These are phyloP conservation scores for Nematopogon swammerdamellus DNA, from an alignment of 2,888 invertebrate species.

Conservation along the genomic window DNA sequence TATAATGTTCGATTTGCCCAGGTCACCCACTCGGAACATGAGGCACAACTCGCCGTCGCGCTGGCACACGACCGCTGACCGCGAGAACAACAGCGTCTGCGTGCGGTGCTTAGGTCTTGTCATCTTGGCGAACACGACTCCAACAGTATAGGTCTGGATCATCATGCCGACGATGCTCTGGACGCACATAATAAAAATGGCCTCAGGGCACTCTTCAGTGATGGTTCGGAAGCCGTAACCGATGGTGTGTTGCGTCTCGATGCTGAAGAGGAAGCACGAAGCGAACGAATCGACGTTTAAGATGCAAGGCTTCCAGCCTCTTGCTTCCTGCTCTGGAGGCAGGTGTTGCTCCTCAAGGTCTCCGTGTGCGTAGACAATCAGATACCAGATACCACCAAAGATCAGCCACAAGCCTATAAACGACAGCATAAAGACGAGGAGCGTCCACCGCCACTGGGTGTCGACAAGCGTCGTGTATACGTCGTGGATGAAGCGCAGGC, in stretches of 20 bases:
- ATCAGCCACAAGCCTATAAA: constrained; percentile 73
- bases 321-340: constrained; percentile 14
- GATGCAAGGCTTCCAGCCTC: constrained; percentile 65
- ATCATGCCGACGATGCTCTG: constrained; percentile 74
- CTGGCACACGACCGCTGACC: constrained; percentile 69
- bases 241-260: constrained; percentile 79
- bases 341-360: constrained; percentile 58
- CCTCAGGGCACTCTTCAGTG: constrained; percentile 75
- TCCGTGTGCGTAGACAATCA: constrained; percentile 71
- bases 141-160: constrained; percentile 62
- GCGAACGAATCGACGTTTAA: constrained; percentile 66
- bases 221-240: constrained; percentile 72
- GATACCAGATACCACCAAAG: constrained; percentile 73
- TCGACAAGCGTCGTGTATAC: constrained; percentile 76
- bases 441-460: constrained; percentile 78
- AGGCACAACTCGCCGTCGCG: constrained; percentile 68
- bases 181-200: constrained; percentile 72
- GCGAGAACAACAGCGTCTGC: constrained; percentile 74
- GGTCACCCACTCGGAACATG: constrained; percentile 75
- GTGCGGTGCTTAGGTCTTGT: constrained; percentile 76
- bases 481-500: constrained; percentile 62
- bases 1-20: constrained; percentile 75
- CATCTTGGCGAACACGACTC: constrained; percentile 74
- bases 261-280: constrained; percentile 74
- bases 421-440: constrained; percentile 69